Evolutionary conservation across 2,797 vertebrate species (phyloP).

Genomic region (Hypotaenidia okinawae): DNA sequence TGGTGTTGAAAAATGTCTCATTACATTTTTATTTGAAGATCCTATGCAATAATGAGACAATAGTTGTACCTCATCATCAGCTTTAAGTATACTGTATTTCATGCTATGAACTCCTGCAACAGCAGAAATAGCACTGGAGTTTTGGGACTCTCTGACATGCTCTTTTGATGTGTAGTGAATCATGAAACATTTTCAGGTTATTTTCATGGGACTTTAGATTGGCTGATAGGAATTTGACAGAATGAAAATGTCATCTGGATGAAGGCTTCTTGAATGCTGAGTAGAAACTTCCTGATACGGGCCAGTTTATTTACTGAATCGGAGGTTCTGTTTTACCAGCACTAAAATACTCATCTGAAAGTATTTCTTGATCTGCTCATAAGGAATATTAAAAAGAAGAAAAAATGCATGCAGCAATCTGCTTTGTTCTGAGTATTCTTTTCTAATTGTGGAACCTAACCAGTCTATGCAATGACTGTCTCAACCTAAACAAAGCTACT

Average conservation of each 20-base stretch:
- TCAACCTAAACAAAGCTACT: background rate
- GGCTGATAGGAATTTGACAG: background rate
- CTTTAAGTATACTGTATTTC: background rate
- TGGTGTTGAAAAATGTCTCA: background rate
- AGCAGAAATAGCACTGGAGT: background rate
- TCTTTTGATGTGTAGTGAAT: background rate
- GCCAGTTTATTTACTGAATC: background rate
- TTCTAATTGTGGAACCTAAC: slow-evolving; percentile 2
- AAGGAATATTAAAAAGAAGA: background rate
- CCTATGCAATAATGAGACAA: background rate
- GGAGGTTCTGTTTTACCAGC: background rate
- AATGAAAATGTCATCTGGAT: background rate
- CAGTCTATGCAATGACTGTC: background rate
- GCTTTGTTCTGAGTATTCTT: background rate
- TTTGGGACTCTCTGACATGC: background rate
- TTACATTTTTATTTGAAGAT: slow-evolving; percentile 11
- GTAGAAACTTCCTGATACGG: background rate
- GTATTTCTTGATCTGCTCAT: background rate
- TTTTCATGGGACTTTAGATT: background rate
- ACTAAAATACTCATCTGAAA: background rate
- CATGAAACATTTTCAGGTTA: background rate
- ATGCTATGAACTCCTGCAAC: background rate
- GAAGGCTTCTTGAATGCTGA: background rate
- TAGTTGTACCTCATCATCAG: background rate
- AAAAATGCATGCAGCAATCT: background rate